A percentile compares a stretch with the other conserved stretches of the same genome.
Evolutionary conservation across 2,888 invertebrate species (phyloP).

Genomic region (Hirtodrosophila histrioides): DNA sequence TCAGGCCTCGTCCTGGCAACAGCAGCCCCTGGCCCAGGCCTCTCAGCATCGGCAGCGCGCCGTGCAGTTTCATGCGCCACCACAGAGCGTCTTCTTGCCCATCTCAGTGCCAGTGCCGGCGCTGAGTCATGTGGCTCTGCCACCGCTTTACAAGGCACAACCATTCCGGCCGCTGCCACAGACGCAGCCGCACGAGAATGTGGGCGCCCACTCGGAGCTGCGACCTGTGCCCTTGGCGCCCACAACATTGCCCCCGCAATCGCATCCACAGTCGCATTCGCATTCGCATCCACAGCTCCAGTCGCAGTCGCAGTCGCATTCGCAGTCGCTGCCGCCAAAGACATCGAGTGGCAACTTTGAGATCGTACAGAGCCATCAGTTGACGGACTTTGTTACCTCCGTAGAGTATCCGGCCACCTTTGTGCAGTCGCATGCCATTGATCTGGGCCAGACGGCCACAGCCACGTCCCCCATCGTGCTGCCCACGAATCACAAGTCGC

Average conservation of each 20-base stretch:
- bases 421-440: slow-evolving; percentile 85
- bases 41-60: slow-evolving; percentile 64
- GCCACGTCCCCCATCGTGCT: slow-evolving; percentile 85
- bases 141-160: slow-evolving; percentile 87
- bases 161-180: slow-evolving; percentile 84
- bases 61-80: slow-evolving; percentile 44
- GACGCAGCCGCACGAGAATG: slow-evolving; percentile 55
- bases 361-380: slow-evolving; percentile 87
- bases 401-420: slow-evolving; percentile 90
- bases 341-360: slow-evolving; percentile 73
- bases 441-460: slow-evolving; percentile 86
- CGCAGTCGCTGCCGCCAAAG: not conserved
- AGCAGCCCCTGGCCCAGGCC: slow-evolving; percentile 44
- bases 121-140: slow-evolving; percentile 87
- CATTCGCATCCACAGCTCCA: no score
- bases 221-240: slow-evolving; percentile 59
- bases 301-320: not conserved
- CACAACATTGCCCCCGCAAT: slow-evolving; percentile 28
- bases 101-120: slow-evolving; percentile 88
- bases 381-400: slow-evolving; percentile 89
- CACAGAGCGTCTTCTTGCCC: slow-evolving; percentile 81
- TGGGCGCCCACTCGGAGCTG: slow-evolving; percentile 80
- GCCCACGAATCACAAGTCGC: slow-evolving; percentile 38
- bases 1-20: slow-evolving; percentile 30
- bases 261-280: not conserved